phyloP scores from a whole-genome alignment of 2,888 invertebrate species.

The Machimus atricapillus region DNA sequence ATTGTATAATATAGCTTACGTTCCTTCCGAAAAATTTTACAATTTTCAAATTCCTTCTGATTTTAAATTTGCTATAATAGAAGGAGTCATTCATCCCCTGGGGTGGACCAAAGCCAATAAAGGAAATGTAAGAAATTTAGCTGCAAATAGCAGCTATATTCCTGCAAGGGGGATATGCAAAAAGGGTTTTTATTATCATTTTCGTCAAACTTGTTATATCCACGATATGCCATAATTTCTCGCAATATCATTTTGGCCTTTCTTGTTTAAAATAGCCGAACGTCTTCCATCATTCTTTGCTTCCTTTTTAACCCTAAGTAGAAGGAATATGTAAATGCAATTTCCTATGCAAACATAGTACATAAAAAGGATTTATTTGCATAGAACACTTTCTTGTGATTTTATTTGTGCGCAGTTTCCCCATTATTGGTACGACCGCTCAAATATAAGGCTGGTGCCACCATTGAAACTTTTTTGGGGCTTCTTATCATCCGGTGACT shows the following conservation, averaged over 20 bases:
- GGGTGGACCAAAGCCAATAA: not conserved
- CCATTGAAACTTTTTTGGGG: not conserved
- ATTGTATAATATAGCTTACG: too few species aligned
- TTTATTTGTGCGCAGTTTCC: slow-evolving; percentile 19
- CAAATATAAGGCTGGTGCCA: not conserved
- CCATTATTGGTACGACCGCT: not conserved
- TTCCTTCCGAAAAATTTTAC: not conserved
- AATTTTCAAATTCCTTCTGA: not conserved
- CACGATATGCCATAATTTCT: not conserved
- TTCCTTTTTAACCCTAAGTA: not conserved
- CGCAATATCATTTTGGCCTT: not conserved
- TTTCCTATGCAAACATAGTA: not conserved
- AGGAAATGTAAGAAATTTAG: not conserved
- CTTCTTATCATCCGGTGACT: not conserved
- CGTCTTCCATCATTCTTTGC: not conserved
- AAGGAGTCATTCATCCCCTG: not conserved
- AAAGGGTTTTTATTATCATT: not conserved
- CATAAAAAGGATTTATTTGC: slow-evolving; percentile 25
- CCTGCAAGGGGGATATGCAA: not conserved
- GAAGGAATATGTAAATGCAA: slow-evolving; percentile 32
- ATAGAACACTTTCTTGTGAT: slow-evolving; percentile 31
- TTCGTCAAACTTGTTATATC: not conserved
- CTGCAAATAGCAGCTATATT: not conserved
- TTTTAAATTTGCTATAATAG: not conserved
- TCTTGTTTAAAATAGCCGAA: not conserved